Base-by-base conservation (phyloP, 2,797 vertebrate genomes). In the Zenarchopterus dispar region DNA sequence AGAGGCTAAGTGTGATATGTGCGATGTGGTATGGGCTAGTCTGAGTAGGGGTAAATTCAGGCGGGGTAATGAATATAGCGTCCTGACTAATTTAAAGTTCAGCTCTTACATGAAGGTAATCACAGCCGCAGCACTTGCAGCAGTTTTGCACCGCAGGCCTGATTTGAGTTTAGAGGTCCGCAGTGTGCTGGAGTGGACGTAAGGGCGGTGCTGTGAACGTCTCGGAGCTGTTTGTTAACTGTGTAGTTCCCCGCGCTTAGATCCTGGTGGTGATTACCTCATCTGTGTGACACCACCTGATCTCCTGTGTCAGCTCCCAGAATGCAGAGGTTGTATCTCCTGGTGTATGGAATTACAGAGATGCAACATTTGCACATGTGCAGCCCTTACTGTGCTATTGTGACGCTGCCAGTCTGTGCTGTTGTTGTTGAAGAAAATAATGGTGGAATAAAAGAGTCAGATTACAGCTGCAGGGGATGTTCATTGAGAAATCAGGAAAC, bases 31-130 rank as follows among this genome's bases (percentile, higher is more conserved):
- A 80, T 53, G 72, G 78, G 77, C 50, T 6, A 52, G 55, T 75
- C 51, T 46, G 61, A 67, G 23, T n/a, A n/a, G 66, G 73, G 81
- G 60, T 77, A 70, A 77, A 78, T 82, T 77, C 74, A 6, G 63
- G 56, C 59, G 7, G 67, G 77, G 77, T 89, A 84, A 91, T 84
- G 81, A 85, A 83, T 67, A 71, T 72, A 77, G 65, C 78, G 53
- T 11, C 28, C 64, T 53, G 67, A 77, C 83, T 87, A 75, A 83
- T 90, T 90, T 84, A 84, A 83, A 81, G 78, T 77, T 80, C 57
- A 73, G 65, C 80, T 75, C 62, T 69, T 48, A 65, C 61, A 61
- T 57, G 70, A 68, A 77, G 71, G 79, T 84, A 84, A 85, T 80
- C 77, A 84, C 77, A 78, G 70, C 54, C 36, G 23, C 66, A 15